Evolutionary conservation across 2,888 invertebrate species (phyloP), one percentile per base, ranked within the genome.

Genomic region (Leptinotarsa tumamoca): DNA sequence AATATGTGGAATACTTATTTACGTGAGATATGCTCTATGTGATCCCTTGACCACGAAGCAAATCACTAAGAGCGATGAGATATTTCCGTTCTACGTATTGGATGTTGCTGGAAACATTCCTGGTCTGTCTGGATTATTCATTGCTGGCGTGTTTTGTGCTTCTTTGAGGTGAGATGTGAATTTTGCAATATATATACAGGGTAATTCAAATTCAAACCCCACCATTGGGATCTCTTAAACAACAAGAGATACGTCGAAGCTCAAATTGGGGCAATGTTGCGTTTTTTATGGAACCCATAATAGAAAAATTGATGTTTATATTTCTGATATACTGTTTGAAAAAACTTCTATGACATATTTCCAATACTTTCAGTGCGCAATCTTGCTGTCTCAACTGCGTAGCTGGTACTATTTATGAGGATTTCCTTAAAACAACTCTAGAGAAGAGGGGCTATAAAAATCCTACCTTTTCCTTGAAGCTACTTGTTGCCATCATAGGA

Each of bases 121-220:
- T 18, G 95, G 95, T 0, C 89, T 95, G 68, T 92, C 94, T 43
- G 95, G 95, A 4, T 89, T 95, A 61, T 95, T 95, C 82, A 91
- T 94, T 4, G 94, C 95, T 43, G 93, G 94, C 33, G 90, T 94
- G 61, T 94, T 95, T 81, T 93, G 93, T 83, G 94, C 95, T 0
- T 94, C 94, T 0, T 90, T 95, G 43, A 92, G 91, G 91, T 91
- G 85, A 74, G 33, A 33, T 10, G 1, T 27, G 1, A 27, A 27
- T 27, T 27, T 27, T 5, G 5, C 3, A 23, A 23, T 23, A 23
- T 23, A 4, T 23, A 23, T 23, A 23, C 23, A 4, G 4, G 23
- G 23, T 23, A 23, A 23, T 23, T 23, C 23, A 23, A 23, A 23
- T 23, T 23, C 23, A 4, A 23, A 4, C 23, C 4, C 23, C 23